These are phyloP conservation scores for Peromyscus eremicus DNA, from an alignment of 2,797 vertebrate genomes.

Conservation along the genomic window DNA sequence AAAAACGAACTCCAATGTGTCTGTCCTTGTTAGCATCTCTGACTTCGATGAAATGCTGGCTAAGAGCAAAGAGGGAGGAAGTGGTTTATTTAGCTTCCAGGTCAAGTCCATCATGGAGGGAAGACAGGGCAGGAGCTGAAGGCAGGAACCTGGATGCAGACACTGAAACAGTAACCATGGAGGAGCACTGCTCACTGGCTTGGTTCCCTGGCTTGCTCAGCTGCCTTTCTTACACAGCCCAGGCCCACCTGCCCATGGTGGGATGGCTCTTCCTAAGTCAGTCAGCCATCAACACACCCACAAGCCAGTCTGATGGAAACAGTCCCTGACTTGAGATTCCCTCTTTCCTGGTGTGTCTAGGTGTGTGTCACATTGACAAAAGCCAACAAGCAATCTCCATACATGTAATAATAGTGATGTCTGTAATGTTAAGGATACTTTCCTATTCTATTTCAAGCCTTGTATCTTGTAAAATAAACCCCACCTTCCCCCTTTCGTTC, in stretches of 20 bases:
- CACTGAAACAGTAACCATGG: not conserved
- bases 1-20: not conserved
- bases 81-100: not conserved
- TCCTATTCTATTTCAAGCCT: not conserved
- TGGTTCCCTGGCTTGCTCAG: not conserved
- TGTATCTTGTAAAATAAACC: not conserved
- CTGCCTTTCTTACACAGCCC: not conserved
- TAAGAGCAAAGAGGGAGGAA: not conserved
- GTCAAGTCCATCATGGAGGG: not conserved
- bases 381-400: not conserved
- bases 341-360: not conserved
- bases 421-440: not conserved
- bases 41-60: not conserved
- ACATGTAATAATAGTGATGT: not conserved
- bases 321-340: not conserved
- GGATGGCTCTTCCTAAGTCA: not conserved
- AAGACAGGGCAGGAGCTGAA: not conserved
- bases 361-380: not conserved
- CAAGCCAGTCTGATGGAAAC: not conserved
- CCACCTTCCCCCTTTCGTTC: not conserved
- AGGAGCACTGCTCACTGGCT: not conserved
- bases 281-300: not conserved
- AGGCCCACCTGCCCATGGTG: not conserved
- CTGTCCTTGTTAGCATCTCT: not conserved
- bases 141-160: not conserved